Evolutionary conservation across 2,113 vertebrate genomes (phyloP), one percentile per base, ranked within the genome.

Genomic region (Pantherophis guttatus): DNA sequence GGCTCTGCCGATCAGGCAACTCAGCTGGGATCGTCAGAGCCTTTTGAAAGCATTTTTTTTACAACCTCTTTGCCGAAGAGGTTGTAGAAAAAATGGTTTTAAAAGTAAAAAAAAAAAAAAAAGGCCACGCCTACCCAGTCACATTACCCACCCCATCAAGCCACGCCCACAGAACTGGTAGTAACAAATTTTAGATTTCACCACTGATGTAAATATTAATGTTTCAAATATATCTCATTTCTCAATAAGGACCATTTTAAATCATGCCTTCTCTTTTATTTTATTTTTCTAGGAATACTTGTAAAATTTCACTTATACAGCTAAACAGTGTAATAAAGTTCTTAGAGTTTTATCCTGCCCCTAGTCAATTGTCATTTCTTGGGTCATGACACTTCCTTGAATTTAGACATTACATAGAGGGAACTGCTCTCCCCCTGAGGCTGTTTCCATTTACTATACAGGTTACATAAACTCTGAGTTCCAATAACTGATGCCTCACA

Each of bases 401-500:
- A 94, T 11, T 91, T 92, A 92, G 50, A 90, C 62, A 29, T 48
- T 90, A 93, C 75, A 62, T n/a, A 75, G 50, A 93, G 57, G 33
- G 1, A 93, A 6, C 89, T 92, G 57, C 57, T 94, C 91, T 86
- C 24, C 95, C 96, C 17, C 44, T 89, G 94, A 89, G 91, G 87
- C 52, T 7, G 2, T 94, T 95, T 95, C 91, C 92, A 8, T 90
- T 95, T 93, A 95, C 86, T 70, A 33, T 70, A 70, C 13, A 33
- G 62, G 90, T 93, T 89, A 0, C 0, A 11, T 90, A 70, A 95
- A 95, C 93, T 92, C 44, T 57, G 94, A 88, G 93, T 65, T 48
- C 24, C 65, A 93, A 33, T n/a, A 88, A 94, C 93, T 96, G 95
- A 93, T 89, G 81, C 95, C 55, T 95, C 89, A 95, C 96, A 87